Percentiles rank a stretch among this genome's conserved stretches.
These are phyloP conservation scores for Orchesellides sinensis DNA, from an alignment of 2,888 invertebrate genomes.

Conservation along the genomic window DNA sequence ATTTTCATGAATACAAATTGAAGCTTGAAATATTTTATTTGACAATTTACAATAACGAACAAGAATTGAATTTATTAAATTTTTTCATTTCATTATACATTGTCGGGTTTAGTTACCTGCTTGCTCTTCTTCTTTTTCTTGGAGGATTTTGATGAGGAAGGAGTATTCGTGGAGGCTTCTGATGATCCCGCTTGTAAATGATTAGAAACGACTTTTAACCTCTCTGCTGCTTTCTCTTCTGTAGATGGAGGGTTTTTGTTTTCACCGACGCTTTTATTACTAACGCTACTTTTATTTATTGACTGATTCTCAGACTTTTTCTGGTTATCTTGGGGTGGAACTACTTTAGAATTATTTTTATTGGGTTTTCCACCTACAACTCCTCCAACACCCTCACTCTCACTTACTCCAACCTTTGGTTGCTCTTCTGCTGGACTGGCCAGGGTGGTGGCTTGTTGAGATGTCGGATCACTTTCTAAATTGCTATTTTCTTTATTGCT, in stretches of 20 bases:
- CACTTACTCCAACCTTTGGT: not conserved
- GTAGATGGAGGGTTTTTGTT: not conserved
- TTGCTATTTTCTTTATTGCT: constrained; percentile 18
- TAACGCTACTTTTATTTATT: not conserved
- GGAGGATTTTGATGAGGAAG: not conserved
- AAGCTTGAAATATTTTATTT: too few species aligned
- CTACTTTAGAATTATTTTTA: constrained; percentile 7
- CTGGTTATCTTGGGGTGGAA: too few species aligned
- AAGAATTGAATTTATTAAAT: too few species aligned
- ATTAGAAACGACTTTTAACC: constrained; percentile 31
- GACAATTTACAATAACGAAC: too few species aligned
- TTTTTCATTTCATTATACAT: too few species aligned
- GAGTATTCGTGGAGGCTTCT: not conserved
- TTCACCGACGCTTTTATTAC: too few species aligned
- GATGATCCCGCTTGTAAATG: constrained; percentile 17
- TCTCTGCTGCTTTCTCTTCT: constrained; percentile 4
- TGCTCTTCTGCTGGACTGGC: not conserved
- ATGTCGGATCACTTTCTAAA: not conserved
- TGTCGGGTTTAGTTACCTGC: not conserved
- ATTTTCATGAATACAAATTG: not conserved
- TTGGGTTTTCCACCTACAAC: not conserved
- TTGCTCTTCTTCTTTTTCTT: constrained; percentile 14
- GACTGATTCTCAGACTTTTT: too few species aligned
- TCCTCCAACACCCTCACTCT: not conserved
- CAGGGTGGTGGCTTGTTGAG: not conserved